Percentiles rank a stretch among this genome's conserved stretches.
Evolutionary conservation across 2,888 invertebrate species (phyloP).

Genomic region (Drosophila yooni): DNA sequence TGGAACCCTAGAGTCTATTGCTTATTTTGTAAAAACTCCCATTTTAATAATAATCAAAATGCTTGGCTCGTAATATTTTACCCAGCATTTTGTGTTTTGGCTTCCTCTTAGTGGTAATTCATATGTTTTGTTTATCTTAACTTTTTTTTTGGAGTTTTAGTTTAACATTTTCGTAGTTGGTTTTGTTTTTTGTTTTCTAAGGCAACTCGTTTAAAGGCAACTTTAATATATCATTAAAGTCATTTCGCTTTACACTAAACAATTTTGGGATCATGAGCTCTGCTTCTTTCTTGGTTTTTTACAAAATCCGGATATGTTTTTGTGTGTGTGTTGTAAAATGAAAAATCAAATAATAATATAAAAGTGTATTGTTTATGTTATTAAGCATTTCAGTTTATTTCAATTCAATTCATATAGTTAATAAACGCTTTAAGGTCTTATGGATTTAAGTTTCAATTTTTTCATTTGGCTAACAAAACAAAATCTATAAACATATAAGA

Average conservation of each 20-base stretch:
- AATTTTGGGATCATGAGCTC: constrained; percentile 24
- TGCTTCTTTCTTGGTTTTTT: background rate
- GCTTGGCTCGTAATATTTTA: constrained; percentile 8
- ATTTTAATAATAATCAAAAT: constrained; percentile 12
- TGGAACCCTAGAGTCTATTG: constrained; percentile 43
- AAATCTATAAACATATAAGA: constrained; percentile 27
- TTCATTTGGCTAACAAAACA: constrained; percentile 38
- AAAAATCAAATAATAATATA: constrained; percentile 1
- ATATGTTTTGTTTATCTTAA: constrained; percentile 11
- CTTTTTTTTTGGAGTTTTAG: constrained; percentile 39
- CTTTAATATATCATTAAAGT: constrained; percentile 72
- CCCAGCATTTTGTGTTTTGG: constrained; percentile 42
- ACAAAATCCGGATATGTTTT: constrained; percentile 45
- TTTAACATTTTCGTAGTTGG: constrained; percentile 41
- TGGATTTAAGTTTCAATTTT: constrained; percentile 13
- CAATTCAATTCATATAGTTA: constrained; percentile 47
- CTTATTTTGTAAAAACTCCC: constrained; percentile 29
- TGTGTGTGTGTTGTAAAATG: constrained; percentile 9
- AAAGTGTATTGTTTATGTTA: constrained; percentile 13
- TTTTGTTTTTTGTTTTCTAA: constrained; percentile 66
- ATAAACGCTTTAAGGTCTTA: constrained; percentile 25
- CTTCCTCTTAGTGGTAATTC: constrained; percentile 32
- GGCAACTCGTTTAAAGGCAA: constrained; percentile 85
- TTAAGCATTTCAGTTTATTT: constrained; percentile 45
- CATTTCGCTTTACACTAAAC: constrained; percentile 28